Base-by-base conservation (phyloP, 2,113 vertebrate genomes). In the Circaetus gallicus region DNA sequence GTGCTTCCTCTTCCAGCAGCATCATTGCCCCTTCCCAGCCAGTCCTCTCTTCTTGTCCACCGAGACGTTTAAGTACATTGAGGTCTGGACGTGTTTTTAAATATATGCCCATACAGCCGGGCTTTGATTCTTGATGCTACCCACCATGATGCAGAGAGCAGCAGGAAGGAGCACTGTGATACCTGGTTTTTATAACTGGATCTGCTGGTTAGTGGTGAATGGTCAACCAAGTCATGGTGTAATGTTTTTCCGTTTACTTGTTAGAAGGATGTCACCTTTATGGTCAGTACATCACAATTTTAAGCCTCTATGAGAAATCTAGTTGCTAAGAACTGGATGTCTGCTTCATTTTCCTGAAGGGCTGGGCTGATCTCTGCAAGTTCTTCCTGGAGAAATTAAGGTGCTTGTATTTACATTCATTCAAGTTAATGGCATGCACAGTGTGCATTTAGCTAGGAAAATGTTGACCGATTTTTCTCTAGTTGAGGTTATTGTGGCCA, bases 1-100 rank as follows among this genome's bases (percentile, higher is more conserved):
- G 0, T 0, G 0, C 14, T 42, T 36, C 24, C 32, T 47, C 61
- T 38, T 50, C 32, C 24, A 76, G 61, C 38, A 61, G 38, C n/a
- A 42, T 8, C n/a, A 38, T 11, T 0, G 0, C 0, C 19, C 15
- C 36, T 71, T 80, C 25, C 15, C n/a, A 50, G 38, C 2, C 45
- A 49, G 52, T 26, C 40, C 18, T 70, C 58, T 90, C 36, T n/a
- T 55, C 49, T 78, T 52, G 28, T 34, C 56, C 36, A 47, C 25
- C 1, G 2, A 69, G 24, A 28, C 19, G 18, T 86, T 31, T 29
- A 72, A 71, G 34, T 17, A 21, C 14, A 3, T 13, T 53, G 40
- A 67, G n/a, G n/a, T 78, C 47, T 50, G 47, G 52, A 43, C 4
- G 2, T 19, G 25, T 42, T 86, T 92, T 82, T 40, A 14, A 65